A percentile compares a stretch with the other conserved stretches of the same genome.
Evolutionary conservation across 2,888 invertebrate genomes (phyloP).

Genomic region (Spisula solida): DNA sequence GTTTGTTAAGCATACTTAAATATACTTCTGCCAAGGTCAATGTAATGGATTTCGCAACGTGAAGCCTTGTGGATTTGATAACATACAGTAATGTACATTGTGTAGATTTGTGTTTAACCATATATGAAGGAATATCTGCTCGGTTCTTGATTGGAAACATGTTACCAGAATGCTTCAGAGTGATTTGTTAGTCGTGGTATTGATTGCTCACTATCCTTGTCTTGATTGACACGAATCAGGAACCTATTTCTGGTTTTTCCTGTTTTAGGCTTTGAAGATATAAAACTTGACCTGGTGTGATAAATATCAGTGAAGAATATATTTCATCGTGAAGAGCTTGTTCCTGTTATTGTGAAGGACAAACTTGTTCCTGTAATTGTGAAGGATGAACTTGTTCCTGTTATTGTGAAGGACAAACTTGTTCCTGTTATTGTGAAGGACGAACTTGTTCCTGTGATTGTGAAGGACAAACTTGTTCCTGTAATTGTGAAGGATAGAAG

Average conservation of each 20-base stretch:
- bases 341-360: neutral
- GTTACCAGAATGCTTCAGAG: neutral
- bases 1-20: neutral
- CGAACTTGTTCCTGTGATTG: neutral
- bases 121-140: neutral
- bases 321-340: neutral
- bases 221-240: neutral
- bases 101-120: neutral
- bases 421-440: too few species aligned
- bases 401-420: neutral
- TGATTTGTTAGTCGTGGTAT: neutral
- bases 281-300: constrained; percentile 11
- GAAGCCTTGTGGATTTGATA: neutral
- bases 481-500: too few species aligned
- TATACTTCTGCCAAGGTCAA: constrained; percentile 15
- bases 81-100: neutral
- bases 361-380: too few species aligned
- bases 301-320: neutral
- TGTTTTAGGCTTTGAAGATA: neutral
- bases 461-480: neutral
- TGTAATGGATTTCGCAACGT: constrained; percentile 16
- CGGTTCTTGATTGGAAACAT: neutral
- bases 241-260: constrained; percentile 19
- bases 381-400: neutral
- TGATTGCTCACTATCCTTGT: neutral